These are phyloP conservation scores for Drosophila siamana DNA, from an alignment of 2,888 invertebrate genomes.

Conservation along the genomic window DNA sequence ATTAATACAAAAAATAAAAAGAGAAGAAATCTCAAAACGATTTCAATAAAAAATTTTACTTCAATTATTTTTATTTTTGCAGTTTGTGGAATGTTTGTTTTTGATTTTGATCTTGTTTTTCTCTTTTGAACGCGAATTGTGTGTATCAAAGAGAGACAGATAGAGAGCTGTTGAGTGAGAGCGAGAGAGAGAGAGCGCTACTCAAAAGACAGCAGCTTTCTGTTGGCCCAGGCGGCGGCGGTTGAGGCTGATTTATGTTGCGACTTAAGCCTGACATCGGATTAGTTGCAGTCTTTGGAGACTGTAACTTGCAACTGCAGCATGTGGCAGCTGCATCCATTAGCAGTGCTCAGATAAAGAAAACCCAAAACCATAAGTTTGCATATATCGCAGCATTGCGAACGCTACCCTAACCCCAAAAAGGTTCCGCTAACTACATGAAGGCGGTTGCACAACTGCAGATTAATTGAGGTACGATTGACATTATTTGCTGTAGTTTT, in stretches of 20 bases:
- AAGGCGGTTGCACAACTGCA: background rate
- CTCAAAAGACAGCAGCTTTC: constrained; percentile 46
- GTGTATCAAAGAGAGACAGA: constrained; percentile 14
- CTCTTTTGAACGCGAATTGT: constrained; percentile 41
- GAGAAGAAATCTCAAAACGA: constrained; percentile 29
- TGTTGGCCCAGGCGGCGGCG: constrained; percentile 23
- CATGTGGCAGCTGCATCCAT: constrained; percentile 77
- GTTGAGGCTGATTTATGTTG: constrained; percentile 72
- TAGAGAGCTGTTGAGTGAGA: constrained; percentile 7
- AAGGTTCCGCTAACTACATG: constrained; percentile 7
- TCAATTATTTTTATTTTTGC: constrained; percentile 58
- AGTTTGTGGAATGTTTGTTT: constrained; percentile 60
- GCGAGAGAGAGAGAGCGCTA: constrained; percentile 30
- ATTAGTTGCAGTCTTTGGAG: constrained; percentile 69
- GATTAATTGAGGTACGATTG: background rate
- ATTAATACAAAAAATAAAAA: constrained; percentile 56
- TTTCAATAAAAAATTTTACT: constrained; percentile 69
- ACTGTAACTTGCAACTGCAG: constrained; percentile 57
- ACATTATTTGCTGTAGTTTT: no score
- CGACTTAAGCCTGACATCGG: constrained; percentile 75
- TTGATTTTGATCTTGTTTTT: constrained; percentile 64
- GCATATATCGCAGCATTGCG: constrained; percentile 15
- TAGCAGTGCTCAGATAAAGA: constrained; percentile 72
- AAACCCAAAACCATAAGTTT: constrained; percentile 51
- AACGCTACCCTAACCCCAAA: constrained; percentile 25